Conservation (phyloP, 2,797 vertebrate genomes). For the Neopelma chrysocephalum region DNA sequence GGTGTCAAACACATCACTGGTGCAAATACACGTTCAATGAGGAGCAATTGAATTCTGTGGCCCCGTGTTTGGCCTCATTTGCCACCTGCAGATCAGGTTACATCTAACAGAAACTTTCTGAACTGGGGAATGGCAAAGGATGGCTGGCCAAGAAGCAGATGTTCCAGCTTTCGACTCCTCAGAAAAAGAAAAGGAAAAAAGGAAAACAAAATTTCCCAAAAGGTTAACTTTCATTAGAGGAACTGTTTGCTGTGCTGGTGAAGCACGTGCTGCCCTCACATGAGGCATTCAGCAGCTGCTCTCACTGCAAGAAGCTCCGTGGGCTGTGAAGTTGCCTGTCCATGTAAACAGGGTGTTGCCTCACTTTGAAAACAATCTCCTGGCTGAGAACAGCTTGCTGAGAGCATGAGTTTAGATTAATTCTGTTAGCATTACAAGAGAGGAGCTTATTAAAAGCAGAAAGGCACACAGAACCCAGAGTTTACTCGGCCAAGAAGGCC, state of each 20-base stretch:
- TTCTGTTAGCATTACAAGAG: background rate
- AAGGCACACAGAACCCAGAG: background rate
- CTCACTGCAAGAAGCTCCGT: background rate
- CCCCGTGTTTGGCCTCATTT: background rate
- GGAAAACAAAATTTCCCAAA: background rate
- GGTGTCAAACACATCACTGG: constrained; percentile 28
- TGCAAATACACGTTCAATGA: constrained; percentile 30
- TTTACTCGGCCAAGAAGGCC: background rate
- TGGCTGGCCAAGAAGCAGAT: constrained; percentile 31
- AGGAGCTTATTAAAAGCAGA: background rate
- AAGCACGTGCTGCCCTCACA: background rate
- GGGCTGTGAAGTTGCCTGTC: constrained; percentile 57
- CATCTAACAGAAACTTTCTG: background rate
- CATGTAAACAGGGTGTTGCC: constrained; percentile 57
- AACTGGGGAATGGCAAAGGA: constrained; percentile 27
- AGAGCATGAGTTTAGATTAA: background rate
- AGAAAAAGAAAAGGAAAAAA: background rate
- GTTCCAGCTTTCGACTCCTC: constrained; percentile 41
- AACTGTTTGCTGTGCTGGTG: constrained; percentile 9
- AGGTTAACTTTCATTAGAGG: constrained; percentile 13
- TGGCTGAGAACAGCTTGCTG: constrained; percentile 33
- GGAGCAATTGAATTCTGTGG: constrained; percentile 1
- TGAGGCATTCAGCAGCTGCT: background rate
- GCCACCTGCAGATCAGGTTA: constrained; percentile 41
- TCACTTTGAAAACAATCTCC: constrained; percentile 42